Base-by-base conservation (phyloP, 2,797 vertebrate genomes). In the Syndactyla subalaris region DNA sequence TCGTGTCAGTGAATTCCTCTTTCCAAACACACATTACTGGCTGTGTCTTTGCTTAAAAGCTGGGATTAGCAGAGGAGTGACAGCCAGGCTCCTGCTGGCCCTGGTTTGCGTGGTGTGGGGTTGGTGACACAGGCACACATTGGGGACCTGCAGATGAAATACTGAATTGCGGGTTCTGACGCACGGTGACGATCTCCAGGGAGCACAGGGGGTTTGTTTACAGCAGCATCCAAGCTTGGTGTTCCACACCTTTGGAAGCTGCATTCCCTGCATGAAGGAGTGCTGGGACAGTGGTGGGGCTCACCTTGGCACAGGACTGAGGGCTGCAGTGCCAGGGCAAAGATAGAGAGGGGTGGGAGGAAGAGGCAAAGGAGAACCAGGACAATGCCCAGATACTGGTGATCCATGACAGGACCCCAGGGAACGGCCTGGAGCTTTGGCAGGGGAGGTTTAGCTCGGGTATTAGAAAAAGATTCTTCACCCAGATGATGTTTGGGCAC, bases 281-380 rank as follows among this genome's bases (percentile, higher is more conserved):
- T 2, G 6, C 59, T 49, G 38, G 26, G 55, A 10, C 46, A n/a
- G 51, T 0, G 29, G 8, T 6, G 17, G 29, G 54, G 20, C 12
- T 67, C 0, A 2, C 2, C 58, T 55, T 45, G 43, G 32, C 0
- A 0, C 5, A 41, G 34, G 21, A 41, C 20, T 43, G 43, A 39
- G 34, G 7, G 27, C 34, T 71, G 43, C 26, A 72, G 26, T 1
- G 20, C 30, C 66, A 29, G 29, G 54, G n/a, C 41, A 48, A 48
- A 51, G n/a, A 15, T 14, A 62, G 22, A 0, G 0, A 39, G 8
- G 5, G 4, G 2, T 34, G 23, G 36, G 8, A 62, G 12, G 26
- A 76, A 26, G 66, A 74, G 29, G 14, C 15, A 48, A 73, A 88
- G 59, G 57, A 66, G 34, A 65, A 23, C 1, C 34, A 84, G 38